A percentile compares a stretch with the other conserved stretches of the same genome.
Conservation (phyloP, 2,113 vertebrate genomes). For the Cololabis saira region DNA sequence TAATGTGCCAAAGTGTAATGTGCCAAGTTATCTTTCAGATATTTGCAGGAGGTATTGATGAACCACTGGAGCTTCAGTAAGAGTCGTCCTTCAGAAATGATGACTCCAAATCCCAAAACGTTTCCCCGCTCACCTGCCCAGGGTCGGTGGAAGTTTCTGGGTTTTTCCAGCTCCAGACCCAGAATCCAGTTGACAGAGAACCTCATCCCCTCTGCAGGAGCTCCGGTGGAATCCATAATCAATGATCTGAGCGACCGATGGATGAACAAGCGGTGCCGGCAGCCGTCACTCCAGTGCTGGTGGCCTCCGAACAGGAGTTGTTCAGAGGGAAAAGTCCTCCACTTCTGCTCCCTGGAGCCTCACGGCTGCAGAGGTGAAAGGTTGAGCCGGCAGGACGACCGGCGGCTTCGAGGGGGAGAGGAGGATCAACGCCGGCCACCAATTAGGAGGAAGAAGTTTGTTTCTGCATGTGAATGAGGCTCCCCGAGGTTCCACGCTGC, state of each 20-base stretch:
- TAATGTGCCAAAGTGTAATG: too few species aligned
- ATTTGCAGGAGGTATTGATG: too few species aligned
- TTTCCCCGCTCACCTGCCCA: slow-evolving; percentile 81
- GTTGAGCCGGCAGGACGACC: slow-evolving; percentile 24
- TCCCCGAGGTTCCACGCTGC: slow-evolving; percentile 76
- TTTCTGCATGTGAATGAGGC: slow-evolving; percentile 92
- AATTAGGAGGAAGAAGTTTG: slow-evolving; percentile 86
- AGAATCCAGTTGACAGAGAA: slow-evolving; percentile 92
- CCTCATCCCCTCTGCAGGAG: slow-evolving; percentile 33
- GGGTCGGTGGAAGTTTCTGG: slow-evolving; percentile 79
- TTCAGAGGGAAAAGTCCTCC: too few species aligned
- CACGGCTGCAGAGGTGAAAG: background rate
- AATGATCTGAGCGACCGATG: background rate
- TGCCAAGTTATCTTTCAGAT: too few species aligned
- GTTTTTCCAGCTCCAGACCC: slow-evolving; percentile 82
- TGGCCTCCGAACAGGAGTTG: too few species aligned
- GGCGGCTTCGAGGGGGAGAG: slow-evolving; percentile 66
- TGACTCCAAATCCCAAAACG: background rate
- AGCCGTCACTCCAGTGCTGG: too few species aligned
- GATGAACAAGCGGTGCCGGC: background rate
- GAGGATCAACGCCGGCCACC: slow-evolving; percentile 85
- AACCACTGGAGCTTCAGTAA: too few species aligned
- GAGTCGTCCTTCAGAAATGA: too few species aligned
- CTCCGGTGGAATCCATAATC: slow-evolving; percentile 13
- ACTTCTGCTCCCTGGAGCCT: background rate